phyloP scores from a whole-genome alignment of 2,797 vertebrate species.

The Cryptoprocta ferox region DNA sequence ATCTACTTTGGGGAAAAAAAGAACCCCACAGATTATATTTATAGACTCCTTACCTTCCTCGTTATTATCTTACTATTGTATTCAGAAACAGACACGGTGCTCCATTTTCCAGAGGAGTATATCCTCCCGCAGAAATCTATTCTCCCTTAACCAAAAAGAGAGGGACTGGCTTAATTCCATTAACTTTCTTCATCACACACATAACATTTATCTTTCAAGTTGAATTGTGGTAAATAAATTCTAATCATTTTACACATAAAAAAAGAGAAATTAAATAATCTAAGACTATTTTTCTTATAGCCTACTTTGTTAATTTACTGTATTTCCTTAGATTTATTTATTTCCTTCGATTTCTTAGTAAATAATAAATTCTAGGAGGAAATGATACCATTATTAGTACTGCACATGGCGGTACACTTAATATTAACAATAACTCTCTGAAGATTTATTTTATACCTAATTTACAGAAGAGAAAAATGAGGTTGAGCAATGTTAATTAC shows the following conservation, averaged over 20 bases:
- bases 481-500: not conserved
- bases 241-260: not conserved
- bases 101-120: not conserved
- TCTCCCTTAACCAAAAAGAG: not conserved
- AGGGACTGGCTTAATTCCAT: not conserved
- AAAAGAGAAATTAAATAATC: not conserved
- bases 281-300: not conserved
- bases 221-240: not conserved
- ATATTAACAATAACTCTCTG: not conserved
- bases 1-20: not conserved
- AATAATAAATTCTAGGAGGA: not conserved
- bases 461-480: not conserved
- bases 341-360: not conserved
- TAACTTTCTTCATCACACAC: not conserved
- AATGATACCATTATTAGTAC: not conserved
- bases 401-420: not conserved
- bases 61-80: not conserved
- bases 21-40: not conserved
- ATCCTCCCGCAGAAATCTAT: not conserved
- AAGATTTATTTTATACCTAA: not conserved
- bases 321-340: not conserved
- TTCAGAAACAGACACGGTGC: not conserved
- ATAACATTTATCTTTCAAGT: not conserved
- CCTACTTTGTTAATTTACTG: not conserved
- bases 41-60: not conserved